Evolutionary conservation across 1,140 invertebrate genomes (phyloP).

Genomic region (Hormaphis cornu): DNA sequence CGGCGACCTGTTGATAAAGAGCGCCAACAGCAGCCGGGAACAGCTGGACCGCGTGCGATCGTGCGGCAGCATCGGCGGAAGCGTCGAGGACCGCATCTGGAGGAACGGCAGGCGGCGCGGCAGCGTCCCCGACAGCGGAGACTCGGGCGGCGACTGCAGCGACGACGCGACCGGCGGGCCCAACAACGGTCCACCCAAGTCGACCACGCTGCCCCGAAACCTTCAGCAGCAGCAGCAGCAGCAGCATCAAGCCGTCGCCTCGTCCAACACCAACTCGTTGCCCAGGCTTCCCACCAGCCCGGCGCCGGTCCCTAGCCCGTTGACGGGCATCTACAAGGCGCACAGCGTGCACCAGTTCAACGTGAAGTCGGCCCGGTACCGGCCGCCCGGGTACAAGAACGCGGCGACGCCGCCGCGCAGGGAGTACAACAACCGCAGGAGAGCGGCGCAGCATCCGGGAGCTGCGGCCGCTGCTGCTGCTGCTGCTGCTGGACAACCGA

Average conservation of each 20-base stretch:
- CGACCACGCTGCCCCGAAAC: constrained; percentile 55
- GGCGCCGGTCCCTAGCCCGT: constrained; percentile 42
- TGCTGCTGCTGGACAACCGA: no score
- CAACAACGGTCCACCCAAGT: constrained; percentile 36
- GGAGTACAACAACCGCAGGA: constrained; percentile 38
- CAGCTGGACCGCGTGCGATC: constrained; percentile 64
- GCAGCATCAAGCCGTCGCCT: constrained; percentile 40
- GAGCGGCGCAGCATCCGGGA: constrained; percentile 10
- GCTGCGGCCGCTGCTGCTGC: not conserved
- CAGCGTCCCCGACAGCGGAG: constrained; percentile 58
- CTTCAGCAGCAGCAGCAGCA: constrained; percentile 49
- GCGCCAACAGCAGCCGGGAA: constrained; percentile 58
- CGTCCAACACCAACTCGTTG: constrained; percentile 61
- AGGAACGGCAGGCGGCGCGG: constrained; percentile 49
- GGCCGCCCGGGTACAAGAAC: constrained; percentile 68
- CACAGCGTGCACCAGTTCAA: constrained; percentile 56
- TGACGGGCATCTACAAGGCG: constrained; percentile 53
- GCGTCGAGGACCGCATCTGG: constrained; percentile 50
- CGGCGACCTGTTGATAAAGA: constrained; percentile 65
- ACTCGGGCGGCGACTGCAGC: constrained; percentile 50
- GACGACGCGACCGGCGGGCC: constrained; percentile 43
- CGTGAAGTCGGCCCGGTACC: constrained; percentile 74
- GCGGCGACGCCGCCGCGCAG: constrained; percentile 45
- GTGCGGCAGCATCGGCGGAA: constrained; percentile 70
- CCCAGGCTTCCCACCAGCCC: constrained; percentile 49